Conservation (phyloP, 1,140 invertebrate species). For the Hermatobates lingyangjiaoensis region DNA sequence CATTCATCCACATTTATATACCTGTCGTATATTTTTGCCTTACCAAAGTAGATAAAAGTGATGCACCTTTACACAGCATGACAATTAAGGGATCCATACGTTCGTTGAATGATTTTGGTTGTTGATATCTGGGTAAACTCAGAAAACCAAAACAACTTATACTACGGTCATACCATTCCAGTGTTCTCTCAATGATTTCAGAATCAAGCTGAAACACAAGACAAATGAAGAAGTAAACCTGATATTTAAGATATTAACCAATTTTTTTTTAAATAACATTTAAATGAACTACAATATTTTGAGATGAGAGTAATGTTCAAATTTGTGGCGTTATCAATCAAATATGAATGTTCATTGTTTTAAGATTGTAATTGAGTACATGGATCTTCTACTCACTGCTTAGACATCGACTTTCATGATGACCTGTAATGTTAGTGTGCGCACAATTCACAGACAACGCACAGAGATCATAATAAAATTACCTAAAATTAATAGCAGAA, state of each 20-base stretch:
- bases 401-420: too few relatives aligned
- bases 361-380: not conserved
- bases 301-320: not conserved
- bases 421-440: too few relatives aligned
- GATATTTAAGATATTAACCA: too few relatives aligned
- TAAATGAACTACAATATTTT: not conserved
- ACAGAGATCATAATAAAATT: too few relatives aligned
- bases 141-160: constrained; percentile 38
- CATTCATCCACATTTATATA: too few relatives aligned
- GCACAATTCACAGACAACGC: too few relatives aligned
- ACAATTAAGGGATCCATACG: constrained; percentile 42
- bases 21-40: too few relatives aligned
- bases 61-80: constrained; percentile 36
- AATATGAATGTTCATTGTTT: not conserved
- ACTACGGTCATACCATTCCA: constrained; percentile 36
- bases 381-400: not conserved
- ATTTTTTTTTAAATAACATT: too few relatives aligned
- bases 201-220: constrained; percentile 27
- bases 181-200: constrained; percentile 27
- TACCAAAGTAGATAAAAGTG: constrained; percentile 41
- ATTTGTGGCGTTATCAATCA: not conserved
- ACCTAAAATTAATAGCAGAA: too few relatives aligned
- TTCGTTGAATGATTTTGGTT: constrained; percentile 37
- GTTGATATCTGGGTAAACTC: constrained; percentile 36
- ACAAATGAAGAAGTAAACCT: too few relatives aligned